phyloP scores from a whole-genome alignment of 2,888 invertebrate species.

The Cylindroiulus punctatus region DNA sequence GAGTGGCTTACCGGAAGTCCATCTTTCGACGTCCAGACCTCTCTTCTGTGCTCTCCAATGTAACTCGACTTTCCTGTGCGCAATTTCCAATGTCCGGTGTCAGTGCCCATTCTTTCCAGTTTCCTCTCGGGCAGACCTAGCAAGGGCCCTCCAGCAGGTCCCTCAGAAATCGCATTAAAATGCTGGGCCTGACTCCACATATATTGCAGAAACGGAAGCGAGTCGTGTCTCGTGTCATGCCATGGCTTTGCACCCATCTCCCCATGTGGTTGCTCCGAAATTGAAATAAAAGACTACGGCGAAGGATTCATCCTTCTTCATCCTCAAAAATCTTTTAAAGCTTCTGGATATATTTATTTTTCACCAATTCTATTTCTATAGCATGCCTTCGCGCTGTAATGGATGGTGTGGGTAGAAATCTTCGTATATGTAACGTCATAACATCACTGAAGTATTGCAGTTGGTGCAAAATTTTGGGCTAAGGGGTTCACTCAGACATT shows the following conservation, averaged over 20 bases:
- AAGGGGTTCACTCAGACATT: too few species aligned
- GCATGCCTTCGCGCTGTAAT: too few species aligned
- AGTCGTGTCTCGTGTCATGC: slow-evolving; percentile 47
- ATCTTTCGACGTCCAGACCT: slow-evolving; percentile 49
- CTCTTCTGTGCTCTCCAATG: slow-evolving; percentile 7
- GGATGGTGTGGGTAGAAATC: too few species aligned
- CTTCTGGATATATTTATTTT: slow-evolving; percentile 37
- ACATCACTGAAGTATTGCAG: too few species aligned
- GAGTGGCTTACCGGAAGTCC: slow-evolving; percentile 50
- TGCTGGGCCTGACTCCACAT: slow-evolving; percentile 3
- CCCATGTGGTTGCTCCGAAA: slow-evolving; percentile 14
- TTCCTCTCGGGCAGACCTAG: neutral
- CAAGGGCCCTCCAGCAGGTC: neutral
- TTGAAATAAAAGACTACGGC: slow-evolving; percentile 36
- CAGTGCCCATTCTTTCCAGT: neutral
- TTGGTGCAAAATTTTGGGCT: too few species aligned
- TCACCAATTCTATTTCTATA: neutral
- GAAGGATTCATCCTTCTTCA: slow-evolving; percentile 45
- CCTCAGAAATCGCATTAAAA: neutral
- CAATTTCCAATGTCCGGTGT: slow-evolving; percentile 48
- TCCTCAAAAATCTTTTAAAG: slow-evolving; percentile 29
- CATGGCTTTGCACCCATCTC: slow-evolving; percentile 43
- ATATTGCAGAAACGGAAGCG: slow-evolving; percentile 49
- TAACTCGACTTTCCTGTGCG: slow-evolving; percentile 51
- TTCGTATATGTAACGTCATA: too few species aligned